Evolutionary conservation across 2,797 vertebrate species (phyloP).

Genomic region (Lycodopsis pacificus): DNA sequence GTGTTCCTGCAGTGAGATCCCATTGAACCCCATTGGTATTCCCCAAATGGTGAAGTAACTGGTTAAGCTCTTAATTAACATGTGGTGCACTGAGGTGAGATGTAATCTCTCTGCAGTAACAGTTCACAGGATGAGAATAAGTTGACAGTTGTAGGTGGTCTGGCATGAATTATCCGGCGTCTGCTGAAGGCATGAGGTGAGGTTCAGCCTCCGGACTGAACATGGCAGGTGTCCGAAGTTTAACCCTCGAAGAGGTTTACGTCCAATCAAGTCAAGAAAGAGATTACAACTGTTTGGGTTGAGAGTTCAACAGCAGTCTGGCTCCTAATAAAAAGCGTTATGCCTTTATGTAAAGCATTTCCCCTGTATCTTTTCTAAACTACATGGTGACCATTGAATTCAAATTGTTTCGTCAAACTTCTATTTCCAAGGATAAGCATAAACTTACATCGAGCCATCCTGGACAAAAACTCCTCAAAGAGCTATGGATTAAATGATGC

Average conservation of each 20-base stretch:
- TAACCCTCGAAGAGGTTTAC: constrained; percentile 81
- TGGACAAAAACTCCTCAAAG: neutral
- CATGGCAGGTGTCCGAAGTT: constrained; percentile 48
- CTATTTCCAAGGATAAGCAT: neutral
- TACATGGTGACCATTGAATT: neutral
- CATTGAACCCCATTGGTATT: constrained; percentile 1
- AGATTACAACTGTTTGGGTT: constrained; percentile 67
- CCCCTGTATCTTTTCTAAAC: neutral
- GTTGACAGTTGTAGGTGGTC: neutral
- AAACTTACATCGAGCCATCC: neutral
- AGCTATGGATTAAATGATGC: neutral
- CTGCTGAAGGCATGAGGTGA: constrained; percentile 32
- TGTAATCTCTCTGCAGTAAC: neutral
- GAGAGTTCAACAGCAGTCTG: constrained; percentile 36
- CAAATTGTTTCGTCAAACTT: neutral
- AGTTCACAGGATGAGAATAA: constrained; percentile 7
- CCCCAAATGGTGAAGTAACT: constrained; percentile 19
- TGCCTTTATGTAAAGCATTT: neutral
- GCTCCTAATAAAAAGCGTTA: constrained; percentile 17
- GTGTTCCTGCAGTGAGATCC: neutral
- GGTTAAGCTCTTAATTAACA: constrained; percentile 29
- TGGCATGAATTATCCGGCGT: neutral
- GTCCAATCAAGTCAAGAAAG: constrained; percentile 76
- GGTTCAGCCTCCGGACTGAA: constrained; percentile 56
- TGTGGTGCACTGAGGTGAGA: neutral